Percentiles rank a stretch among this genome's conserved stretches.
These are phyloP conservation scores for Zoanthus sociatus DNA, from an alignment of 92 coral and sea anemone species.

Conservation along the genomic window DNA sequence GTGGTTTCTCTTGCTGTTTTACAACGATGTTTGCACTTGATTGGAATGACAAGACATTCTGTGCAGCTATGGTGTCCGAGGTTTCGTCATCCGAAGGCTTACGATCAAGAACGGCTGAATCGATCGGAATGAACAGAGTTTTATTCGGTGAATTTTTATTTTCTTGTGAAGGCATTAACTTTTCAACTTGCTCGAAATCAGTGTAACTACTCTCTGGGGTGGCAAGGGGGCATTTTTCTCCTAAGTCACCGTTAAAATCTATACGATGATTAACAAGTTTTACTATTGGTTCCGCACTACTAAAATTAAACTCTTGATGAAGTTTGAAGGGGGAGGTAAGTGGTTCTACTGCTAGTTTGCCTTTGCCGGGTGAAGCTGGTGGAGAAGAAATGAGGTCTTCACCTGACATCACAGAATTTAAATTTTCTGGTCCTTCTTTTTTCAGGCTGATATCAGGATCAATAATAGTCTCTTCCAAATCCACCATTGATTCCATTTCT, in stretches of 20 bases:
- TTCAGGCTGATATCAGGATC: neutral
- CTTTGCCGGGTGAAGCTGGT: slow-evolving; percentile 11
- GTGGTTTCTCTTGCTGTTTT: neutral
- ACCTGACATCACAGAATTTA: slow-evolving; percentile 4
- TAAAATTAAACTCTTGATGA: slow-evolving; percentile 19
- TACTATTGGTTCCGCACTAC: neutral
- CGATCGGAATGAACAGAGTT: slow-evolving; percentile 32
- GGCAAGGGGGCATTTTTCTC: slow-evolving; percentile 35
- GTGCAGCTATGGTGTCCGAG: neutral
- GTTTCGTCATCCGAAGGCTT: slow-evolving; percentile 32
- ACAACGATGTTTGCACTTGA: neutral
- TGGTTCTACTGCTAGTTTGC: slow-evolving; percentile 17
- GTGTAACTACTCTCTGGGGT: slow-evolving; percentile 46
- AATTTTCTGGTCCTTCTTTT: neutral
- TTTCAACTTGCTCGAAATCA: slow-evolving; percentile 36
- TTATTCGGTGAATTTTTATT: neutral
- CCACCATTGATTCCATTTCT: slow-evolving; percentile 13
- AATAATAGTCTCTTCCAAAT: slow-evolving; percentile 15
- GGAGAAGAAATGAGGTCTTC: slow-evolving; percentile 23
- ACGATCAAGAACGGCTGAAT: slow-evolving; percentile 36
- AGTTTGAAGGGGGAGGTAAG: slow-evolving; percentile 25
- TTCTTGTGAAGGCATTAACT: neutral
- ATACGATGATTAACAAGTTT: neutral
- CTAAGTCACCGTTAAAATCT: neutral
- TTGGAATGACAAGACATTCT: neutral